A percentile compares a stretch with the other conserved stretches of the same genome.
Evolutionary conservation across 2,113 vertebrate species (phyloP).

Genomic region (Chaetorhynchus papuensis): DNA sequence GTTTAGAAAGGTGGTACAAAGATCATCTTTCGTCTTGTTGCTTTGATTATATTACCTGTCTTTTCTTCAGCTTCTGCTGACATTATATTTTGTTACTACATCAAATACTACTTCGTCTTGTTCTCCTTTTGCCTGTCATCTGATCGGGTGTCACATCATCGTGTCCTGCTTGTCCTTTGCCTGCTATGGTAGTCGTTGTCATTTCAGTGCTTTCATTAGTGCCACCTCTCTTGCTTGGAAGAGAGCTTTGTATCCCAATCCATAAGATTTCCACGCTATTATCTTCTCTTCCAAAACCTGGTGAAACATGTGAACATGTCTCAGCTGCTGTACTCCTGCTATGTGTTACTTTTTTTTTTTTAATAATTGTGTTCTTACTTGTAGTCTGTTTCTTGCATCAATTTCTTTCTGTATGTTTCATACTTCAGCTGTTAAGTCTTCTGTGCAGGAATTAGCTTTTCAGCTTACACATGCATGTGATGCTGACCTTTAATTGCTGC

Average conservation of each 20-base stretch:
- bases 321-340: not conserved
- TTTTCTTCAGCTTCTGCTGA: not conserved
- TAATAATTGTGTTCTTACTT: not conserved
- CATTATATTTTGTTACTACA: not conserved
- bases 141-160: not conserved
- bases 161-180: not conserved
- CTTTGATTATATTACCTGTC: not conserved
- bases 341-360: not conserved
- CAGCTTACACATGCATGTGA: accelerated
- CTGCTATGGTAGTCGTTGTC: not conserved
- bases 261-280: not conserved
- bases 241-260: not conserved
- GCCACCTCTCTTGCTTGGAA: not conserved
- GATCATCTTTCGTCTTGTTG: not conserved
- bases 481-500: not conserved
- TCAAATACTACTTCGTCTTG: not conserved
- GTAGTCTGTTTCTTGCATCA: not conserved
- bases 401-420: not conserved
- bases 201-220: not conserved
- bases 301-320: not conserved
- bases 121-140: not conserved
- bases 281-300: not conserved
- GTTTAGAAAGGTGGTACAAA: not conserved
- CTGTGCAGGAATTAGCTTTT: not conserved
- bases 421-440: not conserved